phyloP scores from a whole-genome alignment of 1,140 invertebrate species.

The Ctenoplectra terminalis region DNA sequence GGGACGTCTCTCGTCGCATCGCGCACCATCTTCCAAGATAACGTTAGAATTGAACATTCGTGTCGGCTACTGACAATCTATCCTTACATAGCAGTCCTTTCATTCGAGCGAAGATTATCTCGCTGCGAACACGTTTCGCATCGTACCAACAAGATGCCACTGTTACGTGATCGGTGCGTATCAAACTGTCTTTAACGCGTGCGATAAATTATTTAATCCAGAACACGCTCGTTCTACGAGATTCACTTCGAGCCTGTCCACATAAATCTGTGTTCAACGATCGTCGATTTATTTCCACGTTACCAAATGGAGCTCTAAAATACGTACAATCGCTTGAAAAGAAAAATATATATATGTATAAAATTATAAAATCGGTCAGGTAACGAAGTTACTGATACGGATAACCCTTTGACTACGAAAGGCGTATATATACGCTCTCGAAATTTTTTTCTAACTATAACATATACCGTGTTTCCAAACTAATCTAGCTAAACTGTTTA shows the following conservation, averaged over 20 bases:
- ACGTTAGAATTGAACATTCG: constrained; percentile 1
- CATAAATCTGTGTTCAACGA: not conserved
- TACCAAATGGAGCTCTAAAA: not conserved
- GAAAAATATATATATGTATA: too few relatives aligned
- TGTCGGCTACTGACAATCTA: not conserved
- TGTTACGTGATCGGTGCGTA: too few relatives aligned
- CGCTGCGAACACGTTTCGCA: not conserved
- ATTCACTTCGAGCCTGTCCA: not conserved
- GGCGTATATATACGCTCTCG: too few relatives aligned
- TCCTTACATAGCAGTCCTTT: constrained; percentile 27
- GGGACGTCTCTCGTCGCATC: not conserved
- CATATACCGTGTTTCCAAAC: too few relatives aligned
- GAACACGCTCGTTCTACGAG: too few relatives aligned
- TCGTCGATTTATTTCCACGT: not conserved
- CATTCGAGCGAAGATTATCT: constrained; percentile 19
- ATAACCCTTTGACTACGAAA: too few relatives aligned
- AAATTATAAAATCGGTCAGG: too few relatives aligned
- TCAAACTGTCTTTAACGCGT: not conserved
- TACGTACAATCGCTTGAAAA: too few relatives aligned
- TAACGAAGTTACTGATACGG: too few relatives aligned
- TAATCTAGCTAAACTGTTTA: too few relatives aligned
- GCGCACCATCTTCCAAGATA: not conserved
- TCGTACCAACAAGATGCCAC: not conserved
- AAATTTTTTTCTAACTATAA: too few relatives aligned
- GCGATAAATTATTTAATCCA: constrained; percentile 19